Evolutionary conservation across 2,797 vertebrate genomes (phyloP).

Genomic region (Rachycentron canadum): DNA sequence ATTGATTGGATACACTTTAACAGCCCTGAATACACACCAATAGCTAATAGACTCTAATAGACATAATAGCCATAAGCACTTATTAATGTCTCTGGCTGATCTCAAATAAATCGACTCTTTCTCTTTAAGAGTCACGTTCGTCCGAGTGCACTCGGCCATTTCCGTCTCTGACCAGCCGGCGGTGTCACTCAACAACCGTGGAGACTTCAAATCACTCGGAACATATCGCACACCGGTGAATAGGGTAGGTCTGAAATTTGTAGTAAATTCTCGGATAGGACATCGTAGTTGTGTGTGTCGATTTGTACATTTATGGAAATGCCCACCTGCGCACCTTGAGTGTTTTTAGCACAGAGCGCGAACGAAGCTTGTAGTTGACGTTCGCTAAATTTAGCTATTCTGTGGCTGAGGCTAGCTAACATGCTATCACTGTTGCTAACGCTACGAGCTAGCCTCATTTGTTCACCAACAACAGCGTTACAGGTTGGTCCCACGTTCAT

Average conservation of each 20-base stretch:
- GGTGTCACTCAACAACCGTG: constrained; percentile 84
- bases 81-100: background rate
- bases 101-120: constrained; percentile 40
- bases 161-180: constrained; percentile 80
- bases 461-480: constrained; percentile 2
- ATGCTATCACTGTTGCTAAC: constrained; percentile 57
- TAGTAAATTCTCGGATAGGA: background rate
- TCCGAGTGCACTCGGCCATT: constrained; percentile 65
- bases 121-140: constrained; percentile 76
- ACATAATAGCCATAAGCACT: background rate
- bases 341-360: constrained; percentile 5
- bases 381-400: constrained; percentile 81
- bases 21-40: background rate
- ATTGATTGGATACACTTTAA: background rate
- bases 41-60: background rate
- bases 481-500: background rate
- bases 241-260: constrained; percentile 76
- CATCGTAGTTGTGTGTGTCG: background rate
- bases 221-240: constrained; percentile 54
- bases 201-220: constrained; percentile 70
- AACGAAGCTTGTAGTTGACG: constrained; percentile 45
- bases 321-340: background rate
- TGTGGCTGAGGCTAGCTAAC: constrained; percentile 50
- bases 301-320: background rate
- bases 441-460: constrained; percentile 51